Conservation (phyloP, 2,888 invertebrate genomes). For the Caenorhabditis sp. region DNA sequence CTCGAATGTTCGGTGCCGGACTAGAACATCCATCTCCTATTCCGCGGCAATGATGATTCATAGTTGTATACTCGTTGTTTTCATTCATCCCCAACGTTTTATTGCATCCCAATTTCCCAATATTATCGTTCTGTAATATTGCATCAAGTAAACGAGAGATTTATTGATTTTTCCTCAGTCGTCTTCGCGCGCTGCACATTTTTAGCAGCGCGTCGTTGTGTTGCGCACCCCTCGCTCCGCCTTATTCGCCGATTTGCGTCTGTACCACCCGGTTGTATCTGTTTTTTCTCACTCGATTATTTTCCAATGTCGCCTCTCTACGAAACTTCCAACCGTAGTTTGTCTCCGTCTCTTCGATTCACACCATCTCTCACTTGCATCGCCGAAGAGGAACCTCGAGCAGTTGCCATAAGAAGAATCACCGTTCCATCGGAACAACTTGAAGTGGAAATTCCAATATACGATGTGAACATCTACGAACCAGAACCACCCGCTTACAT, state of each 20-base stretch:
- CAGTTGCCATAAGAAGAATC: slow-evolving; percentile 20
- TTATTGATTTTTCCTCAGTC: slow-evolving; percentile 8
- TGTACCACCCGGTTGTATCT: background rate
- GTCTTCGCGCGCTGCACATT: slow-evolving; percentile 8
- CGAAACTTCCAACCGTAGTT: background rate
- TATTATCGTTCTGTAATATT: slow-evolving; percentile 32
- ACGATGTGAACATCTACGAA: slow-evolving; percentile 45
- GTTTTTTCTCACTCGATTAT: too few relatives aligned
- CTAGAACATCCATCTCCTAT: slow-evolving; percentile 47
- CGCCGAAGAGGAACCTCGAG: slow-evolving; percentile 42
- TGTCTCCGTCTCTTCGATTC: slow-evolving; percentile 28
- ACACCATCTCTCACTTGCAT: slow-evolving; percentile 42
- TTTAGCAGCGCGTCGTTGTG: background rate
- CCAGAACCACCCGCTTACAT: slow-evolving; percentile 15
- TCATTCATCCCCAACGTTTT: slow-evolving; percentile 11
- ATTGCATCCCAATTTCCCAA: slow-evolving; percentile 20
- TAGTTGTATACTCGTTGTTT: background rate
- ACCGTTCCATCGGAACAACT: background rate
- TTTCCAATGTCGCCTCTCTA: slow-evolving; percentile 31
- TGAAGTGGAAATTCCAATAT: slow-evolving; percentile 38
- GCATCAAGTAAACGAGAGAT: slow-evolving; percentile 8
- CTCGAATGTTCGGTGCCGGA: slow-evolving; percentile 49
- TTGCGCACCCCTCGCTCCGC: background rate
- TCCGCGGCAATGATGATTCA: slow-evolving; percentile 2
- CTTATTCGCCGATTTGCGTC: background rate